A percentile compares a stretch with the other conserved stretches of the same genome.
Evolutionary conservation across 1,140 invertebrate species (phyloP).

Genomic region (Diorhabda sublineata): DNA sequence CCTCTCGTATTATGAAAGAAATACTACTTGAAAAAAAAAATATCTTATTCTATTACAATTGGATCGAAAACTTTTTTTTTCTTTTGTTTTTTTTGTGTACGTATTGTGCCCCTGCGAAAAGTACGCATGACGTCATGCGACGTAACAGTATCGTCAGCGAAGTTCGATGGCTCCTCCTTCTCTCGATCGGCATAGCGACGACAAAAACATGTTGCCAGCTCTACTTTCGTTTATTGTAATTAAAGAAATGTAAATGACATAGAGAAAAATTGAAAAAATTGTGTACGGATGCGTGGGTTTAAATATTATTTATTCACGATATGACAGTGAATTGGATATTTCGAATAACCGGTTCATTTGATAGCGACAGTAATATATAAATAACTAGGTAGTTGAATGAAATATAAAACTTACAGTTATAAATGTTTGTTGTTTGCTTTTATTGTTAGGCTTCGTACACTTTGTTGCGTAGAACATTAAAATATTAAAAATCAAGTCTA

Average conservation of each 20-base stretch:
- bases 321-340: neutral
- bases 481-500: no score
- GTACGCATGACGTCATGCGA: constrained; percentile 20
- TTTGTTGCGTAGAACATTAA: no score
- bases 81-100: neutral
- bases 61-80: neutral
- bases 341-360: neutral
- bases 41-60: no score
- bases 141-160: constrained; percentile 22
- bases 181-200: constrained; percentile 1
- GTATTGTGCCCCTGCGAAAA: neutral
- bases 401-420: no score
- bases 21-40: neutral
- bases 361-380: neutral
- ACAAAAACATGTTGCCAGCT: no score
- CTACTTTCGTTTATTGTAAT: no score
- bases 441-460: no score
- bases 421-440: no score
- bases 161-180: constrained; percentile 9
- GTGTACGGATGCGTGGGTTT: neutral
- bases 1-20: neutral
- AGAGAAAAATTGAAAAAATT: no score
- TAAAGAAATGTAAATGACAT: no score
- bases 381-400: no score
- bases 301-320: neutral